Percentiles rank a stretch among this genome's conserved stretches.
Conservation (phyloP, 2,113 vertebrate genomes). For the Entomyzon cyanotis region DNA sequence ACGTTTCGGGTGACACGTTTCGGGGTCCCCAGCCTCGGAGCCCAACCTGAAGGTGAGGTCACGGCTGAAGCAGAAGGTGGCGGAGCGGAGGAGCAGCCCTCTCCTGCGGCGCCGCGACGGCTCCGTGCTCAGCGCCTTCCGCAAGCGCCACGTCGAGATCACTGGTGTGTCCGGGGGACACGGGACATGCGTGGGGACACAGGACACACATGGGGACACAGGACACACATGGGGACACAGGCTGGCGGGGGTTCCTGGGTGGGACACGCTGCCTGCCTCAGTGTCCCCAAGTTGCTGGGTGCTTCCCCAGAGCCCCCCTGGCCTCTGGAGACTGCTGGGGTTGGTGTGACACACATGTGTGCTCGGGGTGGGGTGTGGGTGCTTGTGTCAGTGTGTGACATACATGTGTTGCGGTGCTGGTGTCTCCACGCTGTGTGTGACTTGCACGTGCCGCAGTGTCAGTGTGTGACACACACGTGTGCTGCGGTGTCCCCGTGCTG, state of each 20-base stretch:
- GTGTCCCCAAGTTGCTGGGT: not conserved
- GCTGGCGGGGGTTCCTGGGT: not conserved
- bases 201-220: not conserved
- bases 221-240: not conserved
- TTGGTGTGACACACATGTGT: not conserved
- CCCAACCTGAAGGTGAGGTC: slow-evolving; percentile 97
- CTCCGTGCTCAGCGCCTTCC: slow-evolving; percentile 92
- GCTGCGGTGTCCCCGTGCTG: not conserved
- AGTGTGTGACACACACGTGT: not conserved
- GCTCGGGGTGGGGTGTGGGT: not conserved
- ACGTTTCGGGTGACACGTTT: too few species aligned
- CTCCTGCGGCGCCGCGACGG: slow-evolving; percentile 91
- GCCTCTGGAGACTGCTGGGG: not conserved
- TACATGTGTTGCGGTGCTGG: too few species aligned
- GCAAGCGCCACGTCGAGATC: slow-evolving; percentile 88
- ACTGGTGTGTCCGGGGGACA: slow-evolving; percentile 61
- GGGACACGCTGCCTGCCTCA: too few species aligned
- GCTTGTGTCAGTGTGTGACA: too few species aligned
- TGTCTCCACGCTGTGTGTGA: too few species aligned
- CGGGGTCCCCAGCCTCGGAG: slow-evolving; percentile 82
- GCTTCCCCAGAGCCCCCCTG: not conserved
- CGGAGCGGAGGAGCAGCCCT: slow-evolving; percentile 91
- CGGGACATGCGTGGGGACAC: too few species aligned
- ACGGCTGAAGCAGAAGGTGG: slow-evolving; percentile 95
- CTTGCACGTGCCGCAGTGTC: not conserved